Conservation (phyloP, 1,140 invertebrate species). For the Bombus soroeensis region DNA sequence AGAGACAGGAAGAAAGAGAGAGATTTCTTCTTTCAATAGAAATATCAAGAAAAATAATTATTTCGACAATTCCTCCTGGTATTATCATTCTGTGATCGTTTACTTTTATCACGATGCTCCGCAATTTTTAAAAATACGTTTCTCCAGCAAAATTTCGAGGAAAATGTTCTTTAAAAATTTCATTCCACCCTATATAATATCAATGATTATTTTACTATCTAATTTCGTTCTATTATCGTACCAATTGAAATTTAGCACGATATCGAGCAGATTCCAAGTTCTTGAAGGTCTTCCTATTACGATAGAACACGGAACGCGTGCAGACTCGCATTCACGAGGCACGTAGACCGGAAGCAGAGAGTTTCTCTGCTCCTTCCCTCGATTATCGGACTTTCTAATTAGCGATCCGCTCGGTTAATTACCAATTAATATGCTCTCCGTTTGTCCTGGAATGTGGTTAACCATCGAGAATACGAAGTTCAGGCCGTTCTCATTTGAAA, state of each 20-base stretch:
- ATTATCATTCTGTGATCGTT: too few relatives aligned
- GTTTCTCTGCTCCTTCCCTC: neutral
- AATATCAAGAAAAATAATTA: too few relatives aligned
- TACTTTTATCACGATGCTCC: too few relatives aligned
- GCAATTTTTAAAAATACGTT: too few relatives aligned
- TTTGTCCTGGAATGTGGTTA: neutral
- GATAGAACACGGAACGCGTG: neutral
- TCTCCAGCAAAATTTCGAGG: too few relatives aligned
- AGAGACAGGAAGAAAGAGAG: too few relatives aligned
- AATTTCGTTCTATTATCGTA: neutral
- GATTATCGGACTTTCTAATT: conserved; percentile 58
- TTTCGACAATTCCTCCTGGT: too few relatives aligned
- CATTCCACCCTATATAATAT: neutral
- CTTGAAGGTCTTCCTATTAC: neutral
- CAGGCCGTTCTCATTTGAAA: neutral
- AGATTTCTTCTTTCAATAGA: too few relatives aligned
- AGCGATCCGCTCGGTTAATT: conserved; percentile 54
- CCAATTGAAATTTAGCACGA: neutral
- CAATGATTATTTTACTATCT: neutral
- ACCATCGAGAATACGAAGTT: neutral
- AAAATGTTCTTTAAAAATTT: too few relatives aligned
- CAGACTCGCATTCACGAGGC: neutral
- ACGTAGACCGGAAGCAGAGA: conserved; percentile 3
- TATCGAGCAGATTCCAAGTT: neutral
- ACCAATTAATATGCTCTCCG: conserved; percentile 50